Base-by-base conservation (phyloP, 2,797 vertebrate genomes). In the Pangasius sanitwongsei region DNA sequence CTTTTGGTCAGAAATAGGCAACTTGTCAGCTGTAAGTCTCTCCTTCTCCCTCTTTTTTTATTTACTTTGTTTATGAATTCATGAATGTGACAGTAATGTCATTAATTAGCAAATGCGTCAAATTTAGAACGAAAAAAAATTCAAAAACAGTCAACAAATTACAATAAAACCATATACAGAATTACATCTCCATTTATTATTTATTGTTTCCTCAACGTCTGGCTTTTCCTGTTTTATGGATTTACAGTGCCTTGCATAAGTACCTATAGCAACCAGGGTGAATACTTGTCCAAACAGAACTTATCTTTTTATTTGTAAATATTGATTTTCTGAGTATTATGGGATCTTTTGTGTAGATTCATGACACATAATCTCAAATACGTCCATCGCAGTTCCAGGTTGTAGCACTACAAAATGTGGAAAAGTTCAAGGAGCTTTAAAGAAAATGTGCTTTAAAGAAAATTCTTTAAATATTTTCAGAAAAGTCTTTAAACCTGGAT, bases 1-100 rank as follows among this genome's bases (percentile, higher is more conserved):
- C 88, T 99, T 99, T 94, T 99, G 99, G 99, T 96, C 97, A 90
- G 98, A 99, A 91, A 91, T 99, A 65, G 98, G 98, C 89, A 99
- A 99, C 92, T 93, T 99, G 86, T 91, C 98, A 91, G 98, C 98
- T 69, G 98, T 99, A 95, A 97, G 97, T 96, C 48, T 92, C 31
- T 83, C 34, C 48, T 0, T n/a, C 0, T 55, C 23, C 41, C 31
- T 75, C 15, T 57, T 63, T 6, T 6, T 80, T 31, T 4, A 8
- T 41, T 44, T 70, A 7, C 6, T 41, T 57, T 34, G 25, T 48
- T 13, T 55, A 55, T 23, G 15, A 28, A 74, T 57, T 74, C 23
- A 1, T 8, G 25, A 67, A 25, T 41, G 28, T 0, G 18, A 53
- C 41, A n/a, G 1, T 77, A 53, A 78, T 16, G 75, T n/a, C 2